Evolutionary conservation across 2,888 invertebrate genomes (phyloP), one percentile per base, ranked within the genome.

Genomic region (Seira musarum): DNA sequence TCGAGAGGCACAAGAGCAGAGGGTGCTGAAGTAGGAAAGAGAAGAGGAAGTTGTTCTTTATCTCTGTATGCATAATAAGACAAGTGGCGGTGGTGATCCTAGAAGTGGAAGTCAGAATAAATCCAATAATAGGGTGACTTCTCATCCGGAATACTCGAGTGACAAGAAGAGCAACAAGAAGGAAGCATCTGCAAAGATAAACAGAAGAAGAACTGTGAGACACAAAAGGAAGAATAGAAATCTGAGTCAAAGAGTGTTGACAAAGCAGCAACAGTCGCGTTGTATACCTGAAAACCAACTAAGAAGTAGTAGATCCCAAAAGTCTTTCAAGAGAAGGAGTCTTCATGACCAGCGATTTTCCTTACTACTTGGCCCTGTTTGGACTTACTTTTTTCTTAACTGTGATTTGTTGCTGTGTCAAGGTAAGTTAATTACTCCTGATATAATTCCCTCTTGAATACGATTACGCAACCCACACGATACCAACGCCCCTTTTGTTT

Each of bases 271-370:
- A 13, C 49, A 49, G 17, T 13, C 15, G 13, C 49, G 15, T 49
- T n/a, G 40, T n/a, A 21, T 21, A 60, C 13, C n/a, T 60, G 19
- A 46, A 15, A 46, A 46, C 15, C 24, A 2, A 46, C 46, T 46
- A 17, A 70, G 49, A 24, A 22, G 70, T 35, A 40, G 61, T 61
- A 68, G 65, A 67, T 75, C 17, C 72, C 76, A 77, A 68, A 68
- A 77, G 81, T 81, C 81, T 81, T 81, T 81, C 81, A 77, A 64
- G 22, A 25, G 35, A 77, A 71, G 81, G 69, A 76, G 75, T 83
- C 83, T 85, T 85, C 82, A 85, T 85, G 85, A 85, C 82, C 82
- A 83, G 83, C 83, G 83, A 85, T 74, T 85, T 85, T 74, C 85
- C 85, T 53, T 85, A 85, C 82, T 85, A 85, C 69, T 83, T 85